A percentile compares a stretch with the other conserved stretches of the same genome.
Conservation (phyloP, 2,113 vertebrate species). For the Emydura subglobosa region DNA sequence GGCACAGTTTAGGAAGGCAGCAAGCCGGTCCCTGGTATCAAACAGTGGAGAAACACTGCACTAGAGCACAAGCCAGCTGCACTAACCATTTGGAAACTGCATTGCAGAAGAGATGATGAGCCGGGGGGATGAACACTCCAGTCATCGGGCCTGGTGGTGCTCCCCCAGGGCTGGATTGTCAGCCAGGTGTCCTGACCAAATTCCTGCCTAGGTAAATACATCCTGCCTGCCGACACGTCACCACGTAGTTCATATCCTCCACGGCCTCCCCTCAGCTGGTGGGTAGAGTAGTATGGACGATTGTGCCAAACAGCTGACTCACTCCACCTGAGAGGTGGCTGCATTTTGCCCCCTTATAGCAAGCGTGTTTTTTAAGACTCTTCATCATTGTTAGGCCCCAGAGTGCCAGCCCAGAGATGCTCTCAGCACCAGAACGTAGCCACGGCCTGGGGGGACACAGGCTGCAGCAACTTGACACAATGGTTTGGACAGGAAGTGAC, state of each 20-base stretch:
- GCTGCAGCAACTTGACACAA: background rate
- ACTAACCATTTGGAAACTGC: conserved; percentile 26
- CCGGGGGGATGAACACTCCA: background rate
- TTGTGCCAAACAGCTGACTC: background rate
- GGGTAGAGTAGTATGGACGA: background rate
- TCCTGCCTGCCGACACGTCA: background rate
- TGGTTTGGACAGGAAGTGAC: background rate
- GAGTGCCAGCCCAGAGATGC: background rate
- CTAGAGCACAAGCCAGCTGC: fast-evolving
- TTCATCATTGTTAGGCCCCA: background rate
- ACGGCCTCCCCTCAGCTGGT: background rate
- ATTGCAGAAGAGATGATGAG: background rate
- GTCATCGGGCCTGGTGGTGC: background rate
- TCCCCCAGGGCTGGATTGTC: background rate
- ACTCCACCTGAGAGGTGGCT: background rate
- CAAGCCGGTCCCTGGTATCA: no score
- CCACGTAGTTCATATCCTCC: background rate
- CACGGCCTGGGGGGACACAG: background rate
- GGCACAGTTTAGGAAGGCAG: no score
- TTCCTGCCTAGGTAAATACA: fast-evolving
- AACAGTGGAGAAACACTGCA: no score
- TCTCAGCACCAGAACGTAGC: background rate
- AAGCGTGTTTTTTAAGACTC: background rate
- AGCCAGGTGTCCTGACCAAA: background rate
- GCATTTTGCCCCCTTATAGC: background rate